Conservation (phyloP, 2,888 invertebrate species). For the Nectonema munidae region DNA sequence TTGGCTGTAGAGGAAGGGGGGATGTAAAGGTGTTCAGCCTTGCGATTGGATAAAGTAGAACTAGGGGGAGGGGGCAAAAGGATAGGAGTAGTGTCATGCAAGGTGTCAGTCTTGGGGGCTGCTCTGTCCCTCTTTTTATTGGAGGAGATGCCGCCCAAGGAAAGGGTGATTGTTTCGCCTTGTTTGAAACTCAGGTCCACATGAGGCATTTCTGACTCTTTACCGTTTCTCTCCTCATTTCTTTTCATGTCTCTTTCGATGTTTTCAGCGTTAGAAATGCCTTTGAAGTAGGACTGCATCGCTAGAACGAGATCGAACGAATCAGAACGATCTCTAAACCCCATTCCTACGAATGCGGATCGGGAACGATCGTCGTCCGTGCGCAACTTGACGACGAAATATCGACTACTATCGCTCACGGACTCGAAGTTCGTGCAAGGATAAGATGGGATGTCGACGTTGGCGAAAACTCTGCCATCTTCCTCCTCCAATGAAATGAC, state of each 20-base stretch:
- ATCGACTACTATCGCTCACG: slow-evolving; percentile 80
- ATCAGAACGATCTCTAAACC: slow-evolving; percentile 83
- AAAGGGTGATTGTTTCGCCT: slow-evolving; percentile 94
- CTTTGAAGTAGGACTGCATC: slow-evolving; percentile 80
- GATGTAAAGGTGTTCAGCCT: too few relatives aligned
- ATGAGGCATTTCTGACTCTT: slow-evolving; percentile 34
- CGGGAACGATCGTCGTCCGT: slow-evolving; percentile 49
- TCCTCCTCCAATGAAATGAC: slow-evolving; percentile 91
- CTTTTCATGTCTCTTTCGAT: slow-evolving; percentile 1
- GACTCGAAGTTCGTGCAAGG: slow-evolving; percentile 73
- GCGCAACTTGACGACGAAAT: slow-evolving; percentile 72
- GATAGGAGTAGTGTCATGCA: too few relatives aligned
- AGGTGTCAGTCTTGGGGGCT: too few relatives aligned
- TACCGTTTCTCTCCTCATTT: slow-evolving; percentile 30
- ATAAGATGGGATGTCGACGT: slow-evolving; percentile 74
- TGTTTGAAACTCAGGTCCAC: slow-evolving; percentile 88
- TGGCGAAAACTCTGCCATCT: slow-evolving; percentile 51
- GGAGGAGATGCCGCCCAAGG: slow-evolving; percentile 32
- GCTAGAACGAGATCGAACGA: slow-evolving; percentile 95
- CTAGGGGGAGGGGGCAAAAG: too few relatives aligned
- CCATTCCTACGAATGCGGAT: slow-evolving; percentile 66
- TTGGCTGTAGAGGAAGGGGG: too few relatives aligned
- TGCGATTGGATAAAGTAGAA: too few relatives aligned
- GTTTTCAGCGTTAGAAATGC: slow-evolving; percentile 17
- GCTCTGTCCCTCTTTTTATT: too few relatives aligned